A percentile compares a stretch with the other conserved stretches of the same genome.
These are phyloP conservation scores for Cettia cetti DNA, from an alignment of 2,113 vertebrate species.

Conservation along the genomic window DNA sequence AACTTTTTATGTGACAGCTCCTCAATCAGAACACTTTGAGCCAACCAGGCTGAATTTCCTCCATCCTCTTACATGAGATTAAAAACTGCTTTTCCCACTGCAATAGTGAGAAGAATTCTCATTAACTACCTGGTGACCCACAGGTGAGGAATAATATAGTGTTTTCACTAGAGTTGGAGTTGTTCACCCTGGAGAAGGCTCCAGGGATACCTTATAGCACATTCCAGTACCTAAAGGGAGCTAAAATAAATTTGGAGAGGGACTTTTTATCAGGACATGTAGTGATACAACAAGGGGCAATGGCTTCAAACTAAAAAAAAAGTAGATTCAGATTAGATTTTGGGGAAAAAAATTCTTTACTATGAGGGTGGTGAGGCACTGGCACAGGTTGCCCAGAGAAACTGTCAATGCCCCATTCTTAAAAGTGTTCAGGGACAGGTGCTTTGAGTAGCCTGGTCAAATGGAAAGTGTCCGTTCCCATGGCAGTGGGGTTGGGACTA, in stretches of 20 bases:
- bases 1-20: neutral
- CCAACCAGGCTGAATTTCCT: neutral
- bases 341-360: neutral
- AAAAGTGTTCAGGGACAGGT: neutral
- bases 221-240: neutral
- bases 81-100: neutral
- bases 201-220: neutral
- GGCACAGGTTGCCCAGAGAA: neutral
- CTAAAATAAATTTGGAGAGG: neutral
- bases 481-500: neutral
- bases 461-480: neutral
- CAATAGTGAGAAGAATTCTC: neutral
- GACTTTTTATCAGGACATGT: neutral
- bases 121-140: neutral
- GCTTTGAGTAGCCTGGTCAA: neutral
- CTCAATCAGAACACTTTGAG: neutral
- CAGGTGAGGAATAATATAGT: neutral
- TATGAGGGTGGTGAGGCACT: neutral
- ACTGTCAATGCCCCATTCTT: accelerated
- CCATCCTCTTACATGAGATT: neutral
- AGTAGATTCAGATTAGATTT: neutral
- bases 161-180: neutral
- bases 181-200: neutral
- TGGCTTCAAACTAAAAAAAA: neutral
- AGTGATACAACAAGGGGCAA: neutral